Percentiles rank a stretch among this genome's conserved stretches.
Conservation (phyloP, 2,888 invertebrate species). For the Perithous albicinctus region DNA sequence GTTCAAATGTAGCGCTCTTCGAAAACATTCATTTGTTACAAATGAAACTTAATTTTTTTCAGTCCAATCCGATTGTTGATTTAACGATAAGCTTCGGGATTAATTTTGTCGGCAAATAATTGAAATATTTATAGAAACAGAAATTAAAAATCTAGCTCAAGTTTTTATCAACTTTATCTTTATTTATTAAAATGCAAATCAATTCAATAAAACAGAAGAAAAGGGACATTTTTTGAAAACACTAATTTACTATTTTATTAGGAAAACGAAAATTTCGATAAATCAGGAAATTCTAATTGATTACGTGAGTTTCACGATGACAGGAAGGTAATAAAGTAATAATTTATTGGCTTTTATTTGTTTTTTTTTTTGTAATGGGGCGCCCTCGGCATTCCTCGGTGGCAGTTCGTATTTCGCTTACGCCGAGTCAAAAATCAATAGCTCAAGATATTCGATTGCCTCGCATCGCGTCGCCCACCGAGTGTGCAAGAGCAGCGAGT, state of each 20-base stretch:
- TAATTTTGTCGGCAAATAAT: too few relatives aligned
- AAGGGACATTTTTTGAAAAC: not conserved
- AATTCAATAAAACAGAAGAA: not conserved
- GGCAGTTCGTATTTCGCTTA: slow-evolving; percentile 36
- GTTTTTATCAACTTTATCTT: too few relatives aligned
- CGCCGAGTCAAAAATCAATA: slow-evolving; percentile 60
- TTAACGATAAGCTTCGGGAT: too few relatives aligned
- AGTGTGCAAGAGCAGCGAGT: slow-evolving; percentile 54
- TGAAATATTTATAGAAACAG: too few relatives aligned
- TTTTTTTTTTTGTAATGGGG: not conserved
- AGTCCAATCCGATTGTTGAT: too few relatives aligned
- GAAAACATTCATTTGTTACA: too few relatives aligned
- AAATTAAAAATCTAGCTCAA: too few relatives aligned
- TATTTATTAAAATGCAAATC: too few relatives aligned
- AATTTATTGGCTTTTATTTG: not conserved
- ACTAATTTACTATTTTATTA: not conserved
- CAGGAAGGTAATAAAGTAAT: slow-evolving; percentile 3
- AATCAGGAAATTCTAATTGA: slow-evolving; percentile 11
- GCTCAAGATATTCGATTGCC: slow-evolving; percentile 59
- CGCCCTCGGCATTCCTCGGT: slow-evolving; percentile 2
- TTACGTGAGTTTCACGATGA: not conserved
- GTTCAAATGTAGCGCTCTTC: too few relatives aligned
- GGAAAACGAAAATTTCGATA: not conserved
- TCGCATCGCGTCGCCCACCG: slow-evolving; percentile 10
- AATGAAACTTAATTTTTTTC: too few relatives aligned